Percentiles rank a stretch among this genome's conserved stretches.
phyloP scores from a whole-genome alignment of 2,113 vertebrate genomes.

The Coryphaenoides rupestris region DNA sequence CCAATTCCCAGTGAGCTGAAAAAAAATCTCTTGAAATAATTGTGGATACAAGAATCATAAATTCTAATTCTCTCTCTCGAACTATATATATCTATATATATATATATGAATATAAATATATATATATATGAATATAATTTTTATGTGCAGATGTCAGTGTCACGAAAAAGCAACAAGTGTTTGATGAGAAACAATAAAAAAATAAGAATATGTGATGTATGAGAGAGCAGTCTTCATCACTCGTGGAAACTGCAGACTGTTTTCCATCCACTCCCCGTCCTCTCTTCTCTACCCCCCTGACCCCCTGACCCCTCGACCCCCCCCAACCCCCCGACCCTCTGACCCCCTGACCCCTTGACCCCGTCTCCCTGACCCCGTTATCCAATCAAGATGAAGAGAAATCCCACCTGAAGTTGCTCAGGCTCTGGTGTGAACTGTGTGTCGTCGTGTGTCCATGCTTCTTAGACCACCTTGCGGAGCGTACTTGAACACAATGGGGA shows the following conservation, averaged over 20 bases:
- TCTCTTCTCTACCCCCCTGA: too few relatives aligned
- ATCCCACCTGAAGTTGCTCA: conserved; percentile 71
- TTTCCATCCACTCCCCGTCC: background rate
- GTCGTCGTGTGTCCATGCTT: conserved; percentile 75
- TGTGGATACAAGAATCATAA: conserved; percentile 78
- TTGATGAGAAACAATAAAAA: conserved; percentile 44
- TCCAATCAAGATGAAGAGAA: conserved; percentile 54
- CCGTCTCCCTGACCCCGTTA: too few relatives aligned
- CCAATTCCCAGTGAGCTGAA: conserved; percentile 64
- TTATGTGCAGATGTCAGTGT: conserved; percentile 81
- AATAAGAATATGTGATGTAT: conserved; percentile 57
- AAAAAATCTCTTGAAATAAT: conserved; percentile 71
- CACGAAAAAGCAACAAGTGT: conserved; percentile 73
- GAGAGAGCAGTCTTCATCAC: conserved; percentile 69
- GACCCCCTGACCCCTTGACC: background rate
- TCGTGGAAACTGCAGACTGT: conserved; percentile 60
- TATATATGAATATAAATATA: conserved; percentile 75
- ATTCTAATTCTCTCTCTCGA: conserved; percentile 74
- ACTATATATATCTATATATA: conserved; percentile 73
- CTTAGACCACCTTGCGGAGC: conserved; percentile 71
- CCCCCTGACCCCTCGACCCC: background rate
- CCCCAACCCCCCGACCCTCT: background rate
- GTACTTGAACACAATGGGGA: conserved; percentile 74
- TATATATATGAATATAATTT: conserved; percentile 77
- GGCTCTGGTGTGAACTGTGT: conserved; percentile 76